Evolutionary conservation across 1,140 invertebrate species (phyloP).

Genomic region (Coelopa frigida): DNA sequence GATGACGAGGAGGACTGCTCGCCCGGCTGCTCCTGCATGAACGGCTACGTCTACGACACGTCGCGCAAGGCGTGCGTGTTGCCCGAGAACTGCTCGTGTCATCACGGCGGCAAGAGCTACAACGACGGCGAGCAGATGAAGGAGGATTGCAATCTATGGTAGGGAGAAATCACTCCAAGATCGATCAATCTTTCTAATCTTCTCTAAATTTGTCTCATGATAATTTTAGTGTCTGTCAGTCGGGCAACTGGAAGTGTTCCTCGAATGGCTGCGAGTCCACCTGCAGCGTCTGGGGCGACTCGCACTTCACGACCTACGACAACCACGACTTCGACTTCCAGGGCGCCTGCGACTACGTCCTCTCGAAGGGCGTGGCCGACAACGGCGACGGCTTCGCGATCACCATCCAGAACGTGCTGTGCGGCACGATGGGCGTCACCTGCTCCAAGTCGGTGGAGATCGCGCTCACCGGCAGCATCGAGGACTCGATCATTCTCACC

Average conservation of each 20-base stretch:
- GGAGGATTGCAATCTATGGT: conserved; percentile 80
- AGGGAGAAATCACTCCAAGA: conserved; percentile 26
- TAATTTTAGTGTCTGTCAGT: conserved; percentile 55
- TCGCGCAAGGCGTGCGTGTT: conserved; percentile 60
- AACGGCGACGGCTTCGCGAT: conserved; percentile 60
- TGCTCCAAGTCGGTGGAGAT: conserved; percentile 76
- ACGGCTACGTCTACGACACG: conserved; percentile 65
- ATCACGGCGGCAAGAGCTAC: conserved; percentile 78
- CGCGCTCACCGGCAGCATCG: conserved; percentile 40
- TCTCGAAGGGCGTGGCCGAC: conserved; percentile 61
- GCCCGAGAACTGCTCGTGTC: conserved; percentile 71
- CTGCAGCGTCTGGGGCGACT: conserved; percentile 78
- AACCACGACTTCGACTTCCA: conserved; percentile 78
- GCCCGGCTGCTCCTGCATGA: conserved; percentile 70
- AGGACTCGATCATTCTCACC: conserved; percentile 57
- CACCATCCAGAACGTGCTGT: conserved; percentile 58
- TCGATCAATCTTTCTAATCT: too few relatives aligned
- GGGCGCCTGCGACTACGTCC: conserved; percentile 77
- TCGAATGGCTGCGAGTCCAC: conserved; percentile 57
- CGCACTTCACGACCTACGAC: conserved; percentile 83
- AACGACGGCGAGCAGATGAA: conserved; percentile 66
- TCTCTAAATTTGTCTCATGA: background rate
- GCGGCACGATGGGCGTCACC: conserved; percentile 75
- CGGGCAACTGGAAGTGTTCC: conserved; percentile 63
- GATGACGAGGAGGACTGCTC: conserved; percentile 56